Percentiles rank a stretch among this genome's conserved stretches.
These are phyloP conservation scores for Syngnathus typhle DNA, from an alignment of 2,113 vertebrate genomes.

Conservation along the genomic window DNA sequence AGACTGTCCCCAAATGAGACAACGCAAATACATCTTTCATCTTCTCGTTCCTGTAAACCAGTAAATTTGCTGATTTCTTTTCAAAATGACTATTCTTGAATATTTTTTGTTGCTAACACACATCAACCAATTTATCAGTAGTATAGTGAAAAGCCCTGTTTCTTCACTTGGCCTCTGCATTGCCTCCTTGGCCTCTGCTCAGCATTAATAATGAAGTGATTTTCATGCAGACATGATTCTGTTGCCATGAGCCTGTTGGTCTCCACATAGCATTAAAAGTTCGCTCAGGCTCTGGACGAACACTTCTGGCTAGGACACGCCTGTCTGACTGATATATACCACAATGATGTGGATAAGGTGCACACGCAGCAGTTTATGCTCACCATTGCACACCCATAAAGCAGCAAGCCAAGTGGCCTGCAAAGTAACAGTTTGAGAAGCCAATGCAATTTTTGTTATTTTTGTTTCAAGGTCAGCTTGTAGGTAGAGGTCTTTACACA, in stretches of 20 bases:
- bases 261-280: constrained; percentile 42
- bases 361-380: background rate
- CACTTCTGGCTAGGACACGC: constrained; percentile 37
- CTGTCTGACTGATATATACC: constrained; percentile 36
- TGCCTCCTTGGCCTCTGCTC: constrained; percentile 30
- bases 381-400: background rate
- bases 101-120: too few relatives aligned
- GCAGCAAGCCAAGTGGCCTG: background rate
- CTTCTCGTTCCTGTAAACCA: too few relatives aligned
- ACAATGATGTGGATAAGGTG: background rate
- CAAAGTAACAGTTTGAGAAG: background rate
- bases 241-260: constrained; percentile 35
- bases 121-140: too few relatives aligned
- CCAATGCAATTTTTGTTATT: background rate
- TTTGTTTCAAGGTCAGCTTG: background rate
- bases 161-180: constrained; percentile 13
- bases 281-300: constrained; percentile 32
- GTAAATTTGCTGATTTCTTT: too few relatives aligned
- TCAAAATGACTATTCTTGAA: too few relatives aligned
- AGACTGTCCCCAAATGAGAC: too few relatives aligned
- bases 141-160: background rate
- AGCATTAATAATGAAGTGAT: constrained; percentile 50
- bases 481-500: background rate
- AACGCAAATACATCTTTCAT: too few relatives aligned
- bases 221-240: constrained; percentile 45